A percentile compares a stretch with the other conserved stretches of the same genome.
Conservation (phyloP, 2,888 invertebrate species). For the Prostheceraeus crozeri region DNA sequence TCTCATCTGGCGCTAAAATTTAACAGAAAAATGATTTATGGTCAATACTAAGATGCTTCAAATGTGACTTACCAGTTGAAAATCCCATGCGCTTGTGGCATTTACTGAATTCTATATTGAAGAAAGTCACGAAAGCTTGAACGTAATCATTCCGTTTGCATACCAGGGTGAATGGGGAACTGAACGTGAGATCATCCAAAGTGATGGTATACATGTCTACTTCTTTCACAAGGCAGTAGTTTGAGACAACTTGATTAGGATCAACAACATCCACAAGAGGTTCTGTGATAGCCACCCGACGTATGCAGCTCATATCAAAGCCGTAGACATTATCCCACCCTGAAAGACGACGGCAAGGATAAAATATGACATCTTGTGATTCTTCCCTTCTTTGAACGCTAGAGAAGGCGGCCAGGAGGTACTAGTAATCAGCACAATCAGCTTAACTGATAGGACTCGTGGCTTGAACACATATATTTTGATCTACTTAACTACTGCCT, state of each 20-base stretch:
- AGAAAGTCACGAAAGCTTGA: conserved; percentile 95
- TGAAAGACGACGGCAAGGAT: conserved; percentile 45
- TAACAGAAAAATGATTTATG: neutral
- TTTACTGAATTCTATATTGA: conserved; percentile 97
- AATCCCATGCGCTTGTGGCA: conserved; percentile 97
- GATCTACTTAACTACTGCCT: too few relatives aligned
- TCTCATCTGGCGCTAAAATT: conserved; percentile 70
- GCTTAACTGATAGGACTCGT: too few relatives aligned
- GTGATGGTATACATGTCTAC: conserved; percentile 96
- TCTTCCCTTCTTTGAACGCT: too few relatives aligned
- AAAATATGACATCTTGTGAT: too few relatives aligned
- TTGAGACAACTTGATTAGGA: conserved; percentile 93
- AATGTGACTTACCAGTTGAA: conserved; percentile 66
- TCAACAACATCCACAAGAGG: conserved; percentile 97
- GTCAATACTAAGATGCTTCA: too few relatives aligned
- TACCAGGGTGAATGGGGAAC: conserved; percentile 64
- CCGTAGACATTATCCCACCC: conserved; percentile 99
- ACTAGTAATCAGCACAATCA: too few relatives aligned
- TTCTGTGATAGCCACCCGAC: conserved; percentile 93
- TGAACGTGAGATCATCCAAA: conserved; percentile 83
- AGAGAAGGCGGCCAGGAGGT: too few relatives aligned
- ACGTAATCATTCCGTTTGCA: conserved; percentile 81
- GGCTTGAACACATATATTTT: too few relatives aligned
- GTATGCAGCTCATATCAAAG: conserved; percentile 96
- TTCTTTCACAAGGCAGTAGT: conserved; percentile 82